phyloP scores from a whole-genome alignment of 2,888 invertebrate genomes.

The Lutraria lutraria region DNA sequence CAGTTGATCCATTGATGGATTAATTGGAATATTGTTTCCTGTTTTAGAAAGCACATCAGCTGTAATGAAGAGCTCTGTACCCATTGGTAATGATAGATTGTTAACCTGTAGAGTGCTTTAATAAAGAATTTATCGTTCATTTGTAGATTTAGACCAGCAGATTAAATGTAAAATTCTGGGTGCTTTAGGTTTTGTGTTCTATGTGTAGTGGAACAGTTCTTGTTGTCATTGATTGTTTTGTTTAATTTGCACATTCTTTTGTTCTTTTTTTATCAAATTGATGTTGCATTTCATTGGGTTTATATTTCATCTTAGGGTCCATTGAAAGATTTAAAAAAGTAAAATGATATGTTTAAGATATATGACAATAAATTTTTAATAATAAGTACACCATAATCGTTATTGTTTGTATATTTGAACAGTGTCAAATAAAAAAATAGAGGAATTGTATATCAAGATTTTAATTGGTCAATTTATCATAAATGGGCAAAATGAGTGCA shows the following conservation, averaged over 20 bases:
- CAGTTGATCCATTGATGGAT: background rate
- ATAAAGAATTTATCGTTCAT: background rate
- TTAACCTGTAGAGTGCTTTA: background rate
- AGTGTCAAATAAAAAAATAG: no score
- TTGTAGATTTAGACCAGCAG: constrained; percentile 1
- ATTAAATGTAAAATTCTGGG: background rate
- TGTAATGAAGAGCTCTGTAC: background rate
- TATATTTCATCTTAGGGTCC: no score
- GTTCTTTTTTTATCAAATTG: background rate
- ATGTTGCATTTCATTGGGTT: no score
- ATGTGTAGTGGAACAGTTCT: background rate
- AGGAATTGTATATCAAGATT: no score
- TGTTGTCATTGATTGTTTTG: background rate
- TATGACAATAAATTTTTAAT: no score
- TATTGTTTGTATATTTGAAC: no score
- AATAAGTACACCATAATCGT: no score
- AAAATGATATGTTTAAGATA: no score
- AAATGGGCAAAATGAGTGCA: no score
- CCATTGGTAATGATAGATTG: background rate
- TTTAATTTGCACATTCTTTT: background rate
- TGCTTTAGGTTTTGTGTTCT: background rate
- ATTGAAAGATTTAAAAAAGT: no score
- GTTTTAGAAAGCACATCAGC: constrained; percentile 8
- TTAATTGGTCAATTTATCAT: no score
- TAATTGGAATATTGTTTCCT: background rate